Base-by-base conservation (phyloP, 2,888 invertebrate species). In the Deilephila elpenor region DNA sequence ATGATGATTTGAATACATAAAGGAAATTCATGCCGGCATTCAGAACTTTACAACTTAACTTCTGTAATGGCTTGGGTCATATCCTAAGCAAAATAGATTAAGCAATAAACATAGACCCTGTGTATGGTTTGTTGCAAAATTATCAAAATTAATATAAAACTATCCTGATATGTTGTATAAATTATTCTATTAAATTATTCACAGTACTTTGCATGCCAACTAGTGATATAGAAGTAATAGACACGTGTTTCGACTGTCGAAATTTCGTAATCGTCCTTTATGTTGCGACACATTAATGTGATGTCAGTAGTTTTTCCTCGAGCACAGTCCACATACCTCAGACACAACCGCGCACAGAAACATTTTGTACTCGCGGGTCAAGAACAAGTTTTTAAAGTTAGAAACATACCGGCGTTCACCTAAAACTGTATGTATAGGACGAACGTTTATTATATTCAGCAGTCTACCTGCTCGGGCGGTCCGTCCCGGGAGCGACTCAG, bases 391-490 rank as follows among this genome's bases (percentile, higher is more conserved):
- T 73, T 59, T 64, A 71, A 74, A 73, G 44, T 64, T 74, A 73
- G 71, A 72, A 53, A 74, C 70, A 72, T 61, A 74, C 70, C 72
- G 37, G 78, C 75, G 80, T 79, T 79, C 80, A 76, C 76, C 78
- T 78, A 78, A 83, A 82, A 56, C 60, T 81, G 78, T 77, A 81
- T 72, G 76, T 86, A 82, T 81, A 83, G 81, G 76, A 83, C 82
- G 82, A 87, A 83, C 84, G 85, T 86, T 83, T 89, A 90, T 90
- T 90, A 89, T 91, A 89, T 88, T 86, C 87, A 87, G 87, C 86
- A 85, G 86, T 86, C 88, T 93, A 93, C 93, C 93, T 93, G 93
- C 89, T 87, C 89, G 84, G 83, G 81, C 84, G 85, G 89, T 84
- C 84, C 87, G 87, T 86, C 81, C 79, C 84, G 88, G 87, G 87